These are phyloP conservation scores for Camelus dromedarius DNA, from an alignment of 2,113 vertebrate species.

Conservation along the genomic window DNA sequence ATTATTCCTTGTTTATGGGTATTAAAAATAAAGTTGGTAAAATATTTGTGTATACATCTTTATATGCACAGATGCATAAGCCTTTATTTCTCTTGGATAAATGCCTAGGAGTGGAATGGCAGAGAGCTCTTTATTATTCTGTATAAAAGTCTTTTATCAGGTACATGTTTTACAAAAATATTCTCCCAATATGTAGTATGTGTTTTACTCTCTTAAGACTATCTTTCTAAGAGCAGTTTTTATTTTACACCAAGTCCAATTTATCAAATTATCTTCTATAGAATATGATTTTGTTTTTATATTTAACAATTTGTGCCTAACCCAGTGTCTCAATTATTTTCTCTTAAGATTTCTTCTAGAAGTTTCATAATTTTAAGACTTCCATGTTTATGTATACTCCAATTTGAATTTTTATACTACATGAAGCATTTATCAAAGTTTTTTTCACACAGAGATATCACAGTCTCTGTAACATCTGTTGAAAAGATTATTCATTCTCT, in stretches of 20 bases:
- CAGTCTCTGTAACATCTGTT: not conserved
- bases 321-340: not conserved
- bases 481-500: not conserved
- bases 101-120: no score
- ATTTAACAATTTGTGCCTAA: not conserved
- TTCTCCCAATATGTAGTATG: no score
- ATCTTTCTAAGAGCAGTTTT: not conserved
- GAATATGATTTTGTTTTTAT: not conserved
- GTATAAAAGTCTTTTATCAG: no score
- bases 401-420: not conserved
- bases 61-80: not conserved
- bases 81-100: no score
- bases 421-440: not conserved
- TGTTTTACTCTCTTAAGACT: no score
- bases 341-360: no score
- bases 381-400: not conserved
- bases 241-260: not conserved
- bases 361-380: not conserved
- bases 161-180: no score
- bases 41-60: not conserved
- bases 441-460: not conserved
- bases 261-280: not conserved
- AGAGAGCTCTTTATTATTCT: no score
- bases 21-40: not conserved
- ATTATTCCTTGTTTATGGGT: not conserved